Percentiles rank a stretch among this genome's conserved stretches.
Evolutionary conservation across 2,888 invertebrate species (phyloP).

Genomic region (Erynnis tages): DNA sequence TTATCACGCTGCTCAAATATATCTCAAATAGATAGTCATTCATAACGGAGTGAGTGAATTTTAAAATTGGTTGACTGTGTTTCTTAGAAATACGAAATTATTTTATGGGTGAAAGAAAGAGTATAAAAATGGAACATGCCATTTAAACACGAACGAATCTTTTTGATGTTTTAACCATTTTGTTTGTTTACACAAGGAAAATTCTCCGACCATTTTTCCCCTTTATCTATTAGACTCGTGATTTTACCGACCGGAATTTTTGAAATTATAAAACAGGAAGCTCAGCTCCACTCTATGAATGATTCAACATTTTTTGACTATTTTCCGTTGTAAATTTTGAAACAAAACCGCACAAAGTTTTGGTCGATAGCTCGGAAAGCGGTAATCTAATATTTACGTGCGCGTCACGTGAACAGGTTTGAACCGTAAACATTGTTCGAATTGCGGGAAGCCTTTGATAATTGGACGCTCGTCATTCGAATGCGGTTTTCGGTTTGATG

Average conservation of each 20-base stretch:
- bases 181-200: not conserved
- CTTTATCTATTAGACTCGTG: not conserved
- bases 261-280: not conserved
- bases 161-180: not conserved
- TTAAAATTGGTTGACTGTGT: too few relatives aligned
- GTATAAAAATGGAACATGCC: too few relatives aligned
- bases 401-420: constrained; percentile 1
- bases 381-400: constrained; percentile 4
- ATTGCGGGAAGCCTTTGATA: constrained; percentile 14
- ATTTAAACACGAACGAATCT: not conserved
- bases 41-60: too few relatives aligned
- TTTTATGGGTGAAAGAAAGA: too few relatives aligned
- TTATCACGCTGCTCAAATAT: too few relatives aligned
- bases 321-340: not conserved
- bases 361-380: constrained; percentile 2
- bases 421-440: constrained; percentile 9
- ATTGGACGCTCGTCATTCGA: constrained; percentile 11
- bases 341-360: constrained; percentile 9
- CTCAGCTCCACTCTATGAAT: not conserved
- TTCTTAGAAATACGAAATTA: too few relatives aligned
- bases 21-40: too few relatives aligned
- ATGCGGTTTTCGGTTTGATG: not conserved
- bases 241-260: not conserved
- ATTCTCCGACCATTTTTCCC: not conserved
- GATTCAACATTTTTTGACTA: not conserved